Conservation (phyloP, 2,888 invertebrate genomes). For the Lamellibrachia columna region DNA sequence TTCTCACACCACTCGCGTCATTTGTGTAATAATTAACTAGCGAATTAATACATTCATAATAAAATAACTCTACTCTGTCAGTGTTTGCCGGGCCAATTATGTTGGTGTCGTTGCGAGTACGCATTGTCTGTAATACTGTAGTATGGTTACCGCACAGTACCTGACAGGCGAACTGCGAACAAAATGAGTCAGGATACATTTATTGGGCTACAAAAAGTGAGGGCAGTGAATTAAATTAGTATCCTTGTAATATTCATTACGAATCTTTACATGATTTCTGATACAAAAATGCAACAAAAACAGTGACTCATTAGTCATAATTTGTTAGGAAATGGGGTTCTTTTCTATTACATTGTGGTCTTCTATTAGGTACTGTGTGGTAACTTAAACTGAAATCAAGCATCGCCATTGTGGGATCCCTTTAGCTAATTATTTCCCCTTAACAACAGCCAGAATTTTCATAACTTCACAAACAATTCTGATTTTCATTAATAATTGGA, state of each 20-base stretch:
- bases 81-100: not conserved
- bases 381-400: not conserved
- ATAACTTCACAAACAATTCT: too few species aligned
- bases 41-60: conserved; percentile 16
- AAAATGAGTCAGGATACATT: not conserved
- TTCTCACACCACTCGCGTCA: not conserved
- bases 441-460: not conserved
- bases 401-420: not conserved
- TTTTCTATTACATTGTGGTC: not conserved
- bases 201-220: not conserved
- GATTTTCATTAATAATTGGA: too few species aligned
- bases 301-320: not conserved
- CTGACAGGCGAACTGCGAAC: not conserved
- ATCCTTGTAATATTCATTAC: not conserved
- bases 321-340: not conserved
- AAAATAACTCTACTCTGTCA: not conserved
- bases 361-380: not conserved
- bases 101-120: not conserved
- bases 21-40: not conserved
- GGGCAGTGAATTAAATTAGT: not conserved
- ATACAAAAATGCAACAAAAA: too few species aligned
- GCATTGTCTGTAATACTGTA: not conserved
- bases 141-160: not conserved
- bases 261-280: not conserved
- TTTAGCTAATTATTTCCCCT: not conserved